These are phyloP conservation scores for Pangasianodon gigas DNA, from an alignment of 2,113 vertebrate genomes.

Conservation along the genomic window DNA sequence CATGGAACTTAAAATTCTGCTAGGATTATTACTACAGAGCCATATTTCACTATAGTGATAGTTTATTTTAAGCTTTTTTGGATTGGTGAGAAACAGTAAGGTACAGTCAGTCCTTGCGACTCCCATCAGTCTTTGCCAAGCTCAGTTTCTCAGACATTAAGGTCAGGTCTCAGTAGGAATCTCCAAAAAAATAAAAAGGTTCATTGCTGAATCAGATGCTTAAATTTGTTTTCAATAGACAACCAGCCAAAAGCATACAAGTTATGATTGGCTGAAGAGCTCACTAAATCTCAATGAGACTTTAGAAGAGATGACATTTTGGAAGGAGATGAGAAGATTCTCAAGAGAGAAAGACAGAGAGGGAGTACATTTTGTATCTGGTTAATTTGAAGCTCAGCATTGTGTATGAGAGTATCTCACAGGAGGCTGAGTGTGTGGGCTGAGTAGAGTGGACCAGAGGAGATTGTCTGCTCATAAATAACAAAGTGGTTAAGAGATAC, in stretches of 20 bases:
- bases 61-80: conserved; percentile 3
- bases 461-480: conserved; percentile 41
- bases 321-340: conserved; percentile 40
- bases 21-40: not conserved
- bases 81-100: conserved; percentile 14
- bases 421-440: conserved; percentile 41
- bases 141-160: conserved; percentile 38
- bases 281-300: conserved; percentile 47
- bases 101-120: not conserved
- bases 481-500: conserved; percentile 28
- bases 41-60: conserved; percentile 16
- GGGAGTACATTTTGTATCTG: conserved; percentile 38
- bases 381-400: conserved; percentile 30
- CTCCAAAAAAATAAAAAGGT: conserved; percentile 25
- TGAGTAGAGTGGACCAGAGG: not conserved
- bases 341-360: conserved; percentile 1
- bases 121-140: conserved; percentile 20
- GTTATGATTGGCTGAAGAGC: conserved; percentile 47
- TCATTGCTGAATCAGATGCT: conserved; percentile 25
- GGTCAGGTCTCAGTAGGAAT: conserved; percentile 45
- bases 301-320: conserved; percentile 31
- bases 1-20: conserved; percentile 40
- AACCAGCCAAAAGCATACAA: conserved; percentile 30
- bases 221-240: conserved; percentile 29
- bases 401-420: conserved; percentile 42